phyloP scores from a whole-genome alignment of 2,797 vertebrate genomes.

The Acipenser ruthenus region DNA sequence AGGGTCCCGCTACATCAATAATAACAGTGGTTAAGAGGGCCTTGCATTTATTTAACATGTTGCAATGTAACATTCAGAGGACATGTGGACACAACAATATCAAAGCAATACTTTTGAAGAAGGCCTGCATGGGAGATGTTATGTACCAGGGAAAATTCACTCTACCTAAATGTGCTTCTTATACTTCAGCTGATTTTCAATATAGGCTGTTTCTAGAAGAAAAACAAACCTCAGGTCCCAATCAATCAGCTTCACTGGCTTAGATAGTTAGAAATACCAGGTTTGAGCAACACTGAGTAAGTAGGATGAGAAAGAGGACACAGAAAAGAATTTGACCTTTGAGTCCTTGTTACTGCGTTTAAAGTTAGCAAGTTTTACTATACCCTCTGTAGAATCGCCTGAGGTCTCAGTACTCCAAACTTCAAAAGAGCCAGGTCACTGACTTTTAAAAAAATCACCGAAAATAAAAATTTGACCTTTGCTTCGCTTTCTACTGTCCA shows the following conservation, averaged over 20 bases:
- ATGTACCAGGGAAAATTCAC: too few species aligned
- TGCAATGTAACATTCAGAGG: too few species aligned
- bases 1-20: too few species aligned
- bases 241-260: conserved; percentile 59
- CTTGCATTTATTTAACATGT: too few species aligned
- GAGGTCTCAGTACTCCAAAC: conserved; percentile 34
- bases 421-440: conserved; percentile 54
- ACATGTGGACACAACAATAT: too few species aligned
- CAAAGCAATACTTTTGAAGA: too few species aligned
- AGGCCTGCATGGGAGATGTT: too few species aligned
- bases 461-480: conserved; percentile 66
- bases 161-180: too few species aligned
- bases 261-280: conserved; percentile 49
- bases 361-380: conserved; percentile 46
- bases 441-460: conserved; percentile 49
- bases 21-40: too few species aligned
- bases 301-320: conserved; percentile 40
- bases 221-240: conserved; percentile 11
- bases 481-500: conserved; percentile 17
- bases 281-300: conserved; percentile 34
- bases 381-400: conserved; percentile 34
- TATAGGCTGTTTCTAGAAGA: too few species aligned
- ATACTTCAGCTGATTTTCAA: too few species aligned
- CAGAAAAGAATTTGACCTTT: conserved; percentile 30
- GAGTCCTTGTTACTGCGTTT: conserved; percentile 47